Evolutionary conservation across 2,888 invertebrate species (phyloP).

Genomic region (Pollenia labialis): DNA sequence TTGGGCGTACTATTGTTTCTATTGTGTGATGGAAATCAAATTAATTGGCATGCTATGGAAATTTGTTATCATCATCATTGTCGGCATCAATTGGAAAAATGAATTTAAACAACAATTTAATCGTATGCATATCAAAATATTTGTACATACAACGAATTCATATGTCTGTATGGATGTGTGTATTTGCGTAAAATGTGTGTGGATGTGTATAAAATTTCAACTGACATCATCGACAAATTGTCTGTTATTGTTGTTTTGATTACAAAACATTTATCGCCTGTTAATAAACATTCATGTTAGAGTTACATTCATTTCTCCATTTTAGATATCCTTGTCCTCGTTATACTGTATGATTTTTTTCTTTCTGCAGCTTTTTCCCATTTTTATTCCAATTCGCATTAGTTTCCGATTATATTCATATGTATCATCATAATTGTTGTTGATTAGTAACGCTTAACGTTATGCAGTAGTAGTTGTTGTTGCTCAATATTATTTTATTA

Average conservation of each 20-base stretch:
- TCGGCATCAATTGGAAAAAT: constrained; percentile 25
- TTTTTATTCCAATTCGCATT: constrained; percentile 63
- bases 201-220: not conserved
- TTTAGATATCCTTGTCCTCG: not conserved
- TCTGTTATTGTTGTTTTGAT: constrained; percentile 56
- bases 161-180: constrained; percentile 10
- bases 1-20: constrained; percentile 28
- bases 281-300: constrained; percentile 50
- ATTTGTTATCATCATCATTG: constrained; percentile 70
- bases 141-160: constrained; percentile 3
- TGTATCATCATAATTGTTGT: constrained; percentile 65
- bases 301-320: constrained; percentile 17
- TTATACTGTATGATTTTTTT: not conserved
- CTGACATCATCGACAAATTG: constrained; percentile 70
- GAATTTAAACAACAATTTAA: constrained; percentile 40
- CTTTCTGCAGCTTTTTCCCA: not conserved
- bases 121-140: constrained; percentile 69
- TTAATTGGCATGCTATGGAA: constrained; percentile 73
- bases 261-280: constrained; percentile 61
- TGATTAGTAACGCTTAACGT: constrained; percentile 66
- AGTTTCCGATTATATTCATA: constrained; percentile 69
- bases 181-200: no score
- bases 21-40: constrained; percentile 56
- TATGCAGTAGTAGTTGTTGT: constrained; percentile 22
- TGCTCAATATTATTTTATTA: constrained; percentile 50